Percentiles rank a stretch among this genome's conserved stretches.
Evolutionary conservation across 2,888 invertebrate species (phyloP).

Genomic region (Chrysina gloriosa): DNA sequence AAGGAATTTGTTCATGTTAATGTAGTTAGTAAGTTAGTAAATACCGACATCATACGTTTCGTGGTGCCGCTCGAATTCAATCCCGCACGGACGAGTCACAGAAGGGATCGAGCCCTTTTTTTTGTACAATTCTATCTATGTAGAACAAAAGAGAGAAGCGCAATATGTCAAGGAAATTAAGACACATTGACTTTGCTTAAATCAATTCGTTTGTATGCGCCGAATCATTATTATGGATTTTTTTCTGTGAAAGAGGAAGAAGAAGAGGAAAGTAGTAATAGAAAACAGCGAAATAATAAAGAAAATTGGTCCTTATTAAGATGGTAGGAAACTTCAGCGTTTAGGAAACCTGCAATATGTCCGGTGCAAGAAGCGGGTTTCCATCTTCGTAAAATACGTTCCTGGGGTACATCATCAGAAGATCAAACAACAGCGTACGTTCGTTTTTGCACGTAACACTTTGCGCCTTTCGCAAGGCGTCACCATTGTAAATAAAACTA

Average conservation of each 20-base stretch:
- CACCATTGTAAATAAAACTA: not conserved
- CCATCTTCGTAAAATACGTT: slow-evolving; percentile 99
- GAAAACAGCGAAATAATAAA: not conserved
- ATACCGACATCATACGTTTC: no score
- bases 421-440: slow-evolving; percentile 99
- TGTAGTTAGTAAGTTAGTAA: no score
- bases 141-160: slow-evolving; percentile 13
- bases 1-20: slow-evolving; percentile 34
- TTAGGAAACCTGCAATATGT: slow-evolving; percentile 73
- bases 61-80: no score
- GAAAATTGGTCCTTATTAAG: slow-evolving; percentile 25
- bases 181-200: slow-evolving; percentile 55
- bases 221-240: not conserved
- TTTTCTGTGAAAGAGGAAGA: not conserved
- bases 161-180: slow-evolving; percentile 52
- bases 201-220: slow-evolving; percentile 20
- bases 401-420: slow-evolving; percentile 98
- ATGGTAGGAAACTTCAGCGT: slow-evolving; percentile 40
- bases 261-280: not conserved
- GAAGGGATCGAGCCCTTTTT: no score
- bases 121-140: no score
- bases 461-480: not conserved
- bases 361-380: slow-evolving; percentile 96
- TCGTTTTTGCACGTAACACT: slow-evolving; percentile 40
- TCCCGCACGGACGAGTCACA: no score